Evolutionary conservation across 23 tunicate genomes (phyloP).

Genomic region (Diplosoma virens): DNA sequence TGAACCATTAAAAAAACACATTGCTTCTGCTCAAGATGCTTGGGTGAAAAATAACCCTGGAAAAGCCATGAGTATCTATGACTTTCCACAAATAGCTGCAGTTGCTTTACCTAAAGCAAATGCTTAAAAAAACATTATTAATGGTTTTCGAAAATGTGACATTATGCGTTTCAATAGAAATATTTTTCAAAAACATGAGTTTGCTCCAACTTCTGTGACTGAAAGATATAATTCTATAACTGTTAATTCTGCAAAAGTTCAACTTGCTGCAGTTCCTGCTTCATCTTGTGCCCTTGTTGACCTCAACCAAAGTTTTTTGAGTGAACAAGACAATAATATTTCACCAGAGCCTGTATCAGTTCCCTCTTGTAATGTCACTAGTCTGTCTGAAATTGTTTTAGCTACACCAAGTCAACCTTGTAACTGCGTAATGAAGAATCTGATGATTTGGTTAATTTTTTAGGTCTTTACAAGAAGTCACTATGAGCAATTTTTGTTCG

Average conservation of each 20-base stretch:
- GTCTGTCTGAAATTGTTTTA: not conserved
- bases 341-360: no score
- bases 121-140: not conserved
- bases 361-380: no score
- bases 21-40: constrained; percentile 6
- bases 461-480: no score
- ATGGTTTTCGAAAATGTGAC: not conserved
- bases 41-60: constrained; percentile 18
- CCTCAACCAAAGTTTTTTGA: no score
- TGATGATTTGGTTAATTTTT: no score
- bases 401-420: no score
- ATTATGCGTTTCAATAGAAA: not conserved
- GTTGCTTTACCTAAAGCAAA: not conserved
- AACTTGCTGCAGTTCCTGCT: not conserved
- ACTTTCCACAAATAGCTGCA: constrained; percentile 14
- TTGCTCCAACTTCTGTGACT: constrained; percentile 11
- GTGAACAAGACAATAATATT: no score
- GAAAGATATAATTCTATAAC: not conserved
- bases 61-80: constrained; percentile 14
- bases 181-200: not conserved
- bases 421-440: no score
- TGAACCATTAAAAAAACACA: constrained; percentile 17
- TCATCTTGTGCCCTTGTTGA: not conserved
- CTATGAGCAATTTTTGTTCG: no score
- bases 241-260: not conserved